Percentiles rank a stretch among this genome's conserved stretches.
These are phyloP conservation scores for Todiramphus chloris DNA, from an alignment of 2,113 vertebrate species.

Conservation along the genomic window DNA sequence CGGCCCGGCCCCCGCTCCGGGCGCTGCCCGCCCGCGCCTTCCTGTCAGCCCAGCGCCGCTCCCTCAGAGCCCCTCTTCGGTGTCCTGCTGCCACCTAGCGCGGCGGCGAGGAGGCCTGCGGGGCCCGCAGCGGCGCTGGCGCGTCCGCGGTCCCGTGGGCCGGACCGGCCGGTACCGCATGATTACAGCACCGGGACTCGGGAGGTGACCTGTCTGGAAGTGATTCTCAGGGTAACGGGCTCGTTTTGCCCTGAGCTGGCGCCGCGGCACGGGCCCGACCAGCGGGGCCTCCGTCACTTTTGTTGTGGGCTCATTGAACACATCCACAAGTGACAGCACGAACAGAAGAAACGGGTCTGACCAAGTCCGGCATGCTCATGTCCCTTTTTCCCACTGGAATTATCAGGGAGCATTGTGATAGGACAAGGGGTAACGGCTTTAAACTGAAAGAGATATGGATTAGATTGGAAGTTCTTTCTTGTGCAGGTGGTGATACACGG, in stretches of 20 bases:
- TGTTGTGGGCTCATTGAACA: no score
- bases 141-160: no score
- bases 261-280: not conserved
- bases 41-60: not conserved
- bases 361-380: accelerated
- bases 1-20: not conserved
- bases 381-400: no score
- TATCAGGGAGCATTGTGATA: not conserved
- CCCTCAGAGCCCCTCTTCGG: accelerated
- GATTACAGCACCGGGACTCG: not conserved
- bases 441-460: not conserved
- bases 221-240: not conserved
- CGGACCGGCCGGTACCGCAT: not conserved
- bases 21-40: not conserved
- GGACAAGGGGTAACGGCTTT: not conserved
- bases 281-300: not conserved
- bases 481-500: not conserved
- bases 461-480: not conserved
- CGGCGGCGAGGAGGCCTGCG: not conserved
- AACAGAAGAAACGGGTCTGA: not conserved
- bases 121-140: no score
- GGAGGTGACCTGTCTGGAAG: no score
- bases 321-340: not conserved
- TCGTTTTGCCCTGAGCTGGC: not conserved
- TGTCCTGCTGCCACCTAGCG: not conserved